Evolutionary conservation across 2,888 invertebrate species (phyloP), one percentile per base, ranked within the genome.

Genomic region (Vesta saturnalis): DNA sequence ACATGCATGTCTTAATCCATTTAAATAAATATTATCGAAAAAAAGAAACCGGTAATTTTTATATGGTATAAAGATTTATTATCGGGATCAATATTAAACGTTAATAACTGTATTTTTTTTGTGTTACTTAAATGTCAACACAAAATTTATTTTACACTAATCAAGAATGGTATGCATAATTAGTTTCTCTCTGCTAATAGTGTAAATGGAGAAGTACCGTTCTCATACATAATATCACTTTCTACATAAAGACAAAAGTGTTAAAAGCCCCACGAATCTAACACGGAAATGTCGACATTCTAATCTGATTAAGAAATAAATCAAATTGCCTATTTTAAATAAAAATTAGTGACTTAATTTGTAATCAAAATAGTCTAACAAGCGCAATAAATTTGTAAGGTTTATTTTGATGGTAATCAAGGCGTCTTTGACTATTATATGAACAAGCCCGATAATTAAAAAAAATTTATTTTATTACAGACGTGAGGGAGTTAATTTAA

Each of bases 1-100:
- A 74, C 75, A 76, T 77, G 77, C 77, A 77, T 77, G 76, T 77
- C 76, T 76, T 75, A 77, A 77, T 77, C 77, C 76, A 77, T 76
- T 77, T 77, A 76, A 77, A 77, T 77, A 76, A 73, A 73, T 71
- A 70, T 70, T 68, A 70, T 67, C 69, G 63, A 64, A 64, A 65
- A 39, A 63, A 69, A 64, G 62, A 56, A 69, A 69, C 69, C 69
- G 69, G 69, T 69, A 69, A 69, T 65, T 69, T 68, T 69, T 69
- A 55, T 60, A 68, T 68, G 60, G 64, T 62, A 58, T 19, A 57
- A 57, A 69, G 69, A 65, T 68, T 68, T 68, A 68, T 68, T 65
- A 65, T 69, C 59, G 23, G 65, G 64, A 69, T 60, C 64, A 54
- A 59, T 65, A 69, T 65, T 65, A 61, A 61, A 65, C 64, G 58